Percentiles rank a stretch among this genome's conserved stretches.
phyloP scores from a whole-genome alignment of 37 sponge, comb jelly and placozoan species.

The Haliclona indistincta region DNA sequence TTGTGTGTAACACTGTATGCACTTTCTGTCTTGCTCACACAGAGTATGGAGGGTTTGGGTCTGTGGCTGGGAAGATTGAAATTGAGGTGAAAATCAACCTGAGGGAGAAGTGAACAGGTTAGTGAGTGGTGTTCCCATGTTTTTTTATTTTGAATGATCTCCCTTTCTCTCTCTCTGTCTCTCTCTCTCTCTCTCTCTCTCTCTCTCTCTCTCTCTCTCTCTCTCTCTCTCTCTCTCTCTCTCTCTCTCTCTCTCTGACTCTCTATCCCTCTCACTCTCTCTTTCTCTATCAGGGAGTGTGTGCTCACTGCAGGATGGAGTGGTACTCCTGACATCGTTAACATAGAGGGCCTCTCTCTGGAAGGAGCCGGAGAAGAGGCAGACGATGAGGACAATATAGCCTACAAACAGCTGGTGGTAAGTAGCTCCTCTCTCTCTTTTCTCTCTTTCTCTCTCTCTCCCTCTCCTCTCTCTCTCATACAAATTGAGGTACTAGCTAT shows the following conservation, averaged over 20 bases:
- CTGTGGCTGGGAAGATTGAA: slow-evolving; percentile 93
- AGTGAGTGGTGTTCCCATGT: too few relatives aligned
- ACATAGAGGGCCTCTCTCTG: background rate
- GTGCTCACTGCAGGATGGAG: slow-evolving; percentile 21
- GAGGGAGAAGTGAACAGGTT: slow-evolving; percentile 99
- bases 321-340: slow-evolving; percentile 26
- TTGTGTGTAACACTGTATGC: background rate
- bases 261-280: background rate
- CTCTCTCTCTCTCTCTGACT: background rate
- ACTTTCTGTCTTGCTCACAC: background rate
- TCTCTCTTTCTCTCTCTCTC: too few relatives aligned
- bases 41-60: slow-evolving; percentile 99
- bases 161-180: slow-evolving; percentile 75
- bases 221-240: background rate
- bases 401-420: slow-evolving; percentile 20
- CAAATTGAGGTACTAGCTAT: too few relatives aligned
- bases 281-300: background rate
- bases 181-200: background rate
- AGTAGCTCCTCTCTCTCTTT: too few relatives aligned
- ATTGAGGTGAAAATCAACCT: slow-evolving; percentile 98
- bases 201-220: background rate
- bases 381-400: slow-evolving; percentile 55
- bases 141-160: slow-evolving; percentile 96
- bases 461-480: too few relatives aligned
- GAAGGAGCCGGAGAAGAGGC: slow-evolving; percentile 23